Evolutionary conservation across 2,888 invertebrate genomes (phyloP), one percentile per base, ranked within the genome.

Genomic region (Cenopis cana): DNA sequence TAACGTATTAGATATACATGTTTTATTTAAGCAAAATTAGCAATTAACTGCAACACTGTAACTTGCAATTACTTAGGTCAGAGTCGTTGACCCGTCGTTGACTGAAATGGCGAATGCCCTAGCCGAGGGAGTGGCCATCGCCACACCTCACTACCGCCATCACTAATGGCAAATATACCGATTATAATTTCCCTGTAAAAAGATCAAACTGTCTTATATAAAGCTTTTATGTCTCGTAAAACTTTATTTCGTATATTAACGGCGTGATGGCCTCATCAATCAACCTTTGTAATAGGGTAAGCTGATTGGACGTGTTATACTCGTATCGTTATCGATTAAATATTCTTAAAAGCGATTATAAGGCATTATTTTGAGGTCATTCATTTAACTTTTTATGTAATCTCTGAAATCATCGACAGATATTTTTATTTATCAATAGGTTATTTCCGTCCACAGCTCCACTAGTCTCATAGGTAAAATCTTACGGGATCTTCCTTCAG

Each of bases 121-220:
- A 76, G 83, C 74, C 81, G 77, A 77, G 83, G 90, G 90, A 82
- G 82, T 69, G 90, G 84, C 85, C 77, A 38, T 18, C 36, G 81
- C 85, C 90, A 79, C 88, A 69, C 89, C 89, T 77, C 55, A 29
- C 59, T 49, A 62, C 20, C 68, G 82, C 85, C 81, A 83, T 82
- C 82, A 82, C 79, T 85, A 82, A 85, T 85, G 84, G 83, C 78
- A 81, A 82, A 85, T 85, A 83, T 84, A 82, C 84, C 84, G 82
- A 82, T 78, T 80, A 66, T 81, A 83, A 82, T 80, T 79, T 80
- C 77, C 75, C 73, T 73, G 74, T 78, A 73, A 76, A 83, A 80
- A 75, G 73, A 64, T 66, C 60, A 54, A 49, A 66, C 55, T 67
- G 49, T 61, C 61, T 61, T 50, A 38, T 49, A 59, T 41, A 9